A percentile compares a stretch with the other conserved stretches of the same genome.
These are phyloP conservation scores for Drosophila borealis DNA, from an alignment of 2,888 invertebrate genomes.

Conservation along the genomic window DNA sequence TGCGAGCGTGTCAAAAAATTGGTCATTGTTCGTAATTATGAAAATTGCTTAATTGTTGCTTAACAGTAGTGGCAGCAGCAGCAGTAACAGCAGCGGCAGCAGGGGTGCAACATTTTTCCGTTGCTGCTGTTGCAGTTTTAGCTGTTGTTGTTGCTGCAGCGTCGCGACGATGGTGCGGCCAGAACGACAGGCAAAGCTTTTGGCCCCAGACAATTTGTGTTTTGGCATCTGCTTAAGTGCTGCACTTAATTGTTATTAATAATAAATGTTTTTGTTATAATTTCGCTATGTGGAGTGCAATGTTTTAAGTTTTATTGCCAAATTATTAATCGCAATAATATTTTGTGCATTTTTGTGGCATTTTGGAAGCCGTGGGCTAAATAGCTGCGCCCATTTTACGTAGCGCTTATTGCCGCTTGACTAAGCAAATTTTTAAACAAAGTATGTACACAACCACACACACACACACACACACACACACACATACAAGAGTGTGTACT, in stretches of 20 bases:
- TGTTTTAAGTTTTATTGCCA: slow-evolving; percentile 64
- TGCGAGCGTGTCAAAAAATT: slow-evolving; percentile 80
- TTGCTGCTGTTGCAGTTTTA: slow-evolving; percentile 13
- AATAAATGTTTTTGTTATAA: slow-evolving; percentile 52
- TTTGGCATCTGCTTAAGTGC: slow-evolving; percentile 78
- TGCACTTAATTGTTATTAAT: slow-evolving; percentile 70
- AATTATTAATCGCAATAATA: slow-evolving; percentile 72
- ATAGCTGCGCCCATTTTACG: slow-evolving; percentile 73
- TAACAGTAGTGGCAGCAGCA: slow-evolving; percentile 64
- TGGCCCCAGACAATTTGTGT: slow-evolving; percentile 28
- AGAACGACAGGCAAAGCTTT: slow-evolving; percentile 42
- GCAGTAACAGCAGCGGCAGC: slow-evolving; percentile 13
- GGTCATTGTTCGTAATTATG: slow-evolving; percentile 81
- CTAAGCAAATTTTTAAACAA: slow-evolving; percentile 67
- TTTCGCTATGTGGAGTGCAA: slow-evolving; percentile 42
- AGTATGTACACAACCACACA: neutral
- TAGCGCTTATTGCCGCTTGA: slow-evolving; percentile 68
- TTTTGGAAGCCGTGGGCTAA: slow-evolving; percentile 55
- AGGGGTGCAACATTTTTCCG: slow-evolving; percentile 25
- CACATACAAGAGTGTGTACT: slow-evolving; percentile 20
- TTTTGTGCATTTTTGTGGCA: slow-evolving; percentile 48
- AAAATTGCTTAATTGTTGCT: slow-evolving; percentile 81
- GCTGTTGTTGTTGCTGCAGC: slow-evolving; percentile 18
- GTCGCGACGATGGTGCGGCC: slow-evolving; percentile 18
- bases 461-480: slow-evolving; percentile 9